Percentiles rank a stretch among this genome's conserved stretches.
Evolutionary conservation across 2,113 vertebrate genomes (phyloP).

Genomic region (Pholis gunnellus): DNA sequence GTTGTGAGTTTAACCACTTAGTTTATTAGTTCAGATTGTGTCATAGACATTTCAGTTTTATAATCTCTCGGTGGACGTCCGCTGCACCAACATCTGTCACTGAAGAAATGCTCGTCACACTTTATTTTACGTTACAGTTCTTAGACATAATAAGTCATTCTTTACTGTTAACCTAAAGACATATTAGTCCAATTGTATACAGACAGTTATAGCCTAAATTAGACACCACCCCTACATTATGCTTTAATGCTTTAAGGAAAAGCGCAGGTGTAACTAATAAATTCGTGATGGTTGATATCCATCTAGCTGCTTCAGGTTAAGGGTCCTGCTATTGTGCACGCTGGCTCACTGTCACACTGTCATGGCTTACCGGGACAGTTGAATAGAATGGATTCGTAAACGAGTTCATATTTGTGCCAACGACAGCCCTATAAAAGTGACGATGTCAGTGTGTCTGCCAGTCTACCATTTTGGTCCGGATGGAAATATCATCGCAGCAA

Average conservation of each 20-base stretch:
- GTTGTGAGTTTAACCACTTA: no score
- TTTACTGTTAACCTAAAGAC: neutral
- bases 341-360: neutral
- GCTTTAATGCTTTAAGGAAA: neutral
- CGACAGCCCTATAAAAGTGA: neutral
- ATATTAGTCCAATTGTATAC: neutral
- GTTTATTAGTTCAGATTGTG: no score
- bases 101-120: neutral
- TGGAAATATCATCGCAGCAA: neutral
- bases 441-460: neutral
- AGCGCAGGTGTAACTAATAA: neutral
- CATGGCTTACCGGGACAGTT: neutral
- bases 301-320: neutral
- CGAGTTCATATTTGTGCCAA: neutral
- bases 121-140: neutral
- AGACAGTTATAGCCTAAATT: neutral
- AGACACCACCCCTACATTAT: neutral
- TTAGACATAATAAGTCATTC: neutral
- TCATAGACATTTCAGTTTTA: no score
- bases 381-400: neutral
- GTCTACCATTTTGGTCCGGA: neutral
- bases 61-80: no score
- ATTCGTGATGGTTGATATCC: neutral
- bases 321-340: no score
- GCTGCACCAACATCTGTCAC: conserved; percentile 4